Percentiles rank a stretch among this genome's conserved stretches.
Conservation (phyloP, 2,888 invertebrate genomes). For the Thecophora atra region DNA sequence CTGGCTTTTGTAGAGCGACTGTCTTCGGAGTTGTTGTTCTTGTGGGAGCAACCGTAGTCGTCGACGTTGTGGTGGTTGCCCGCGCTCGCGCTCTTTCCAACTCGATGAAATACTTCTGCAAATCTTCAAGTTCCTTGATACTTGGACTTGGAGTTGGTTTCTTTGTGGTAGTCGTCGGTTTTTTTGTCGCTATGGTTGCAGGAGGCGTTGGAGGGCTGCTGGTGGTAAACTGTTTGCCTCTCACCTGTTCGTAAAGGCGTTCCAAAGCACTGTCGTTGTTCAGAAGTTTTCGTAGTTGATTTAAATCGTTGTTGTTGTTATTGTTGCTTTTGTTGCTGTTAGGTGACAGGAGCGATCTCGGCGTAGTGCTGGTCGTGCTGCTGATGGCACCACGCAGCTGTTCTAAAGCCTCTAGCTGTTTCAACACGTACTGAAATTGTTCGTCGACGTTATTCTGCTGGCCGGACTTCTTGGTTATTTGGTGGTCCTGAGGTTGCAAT, state of each 20-base stretch:
- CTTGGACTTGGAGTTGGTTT: conserved; percentile 58
- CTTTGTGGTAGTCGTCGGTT: conserved; percentile 60
- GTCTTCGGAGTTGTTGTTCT: conserved; percentile 43
- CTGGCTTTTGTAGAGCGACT: conserved; percentile 45
- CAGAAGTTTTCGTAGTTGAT: conserved; percentile 66
- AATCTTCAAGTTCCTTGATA: conserved; percentile 43
- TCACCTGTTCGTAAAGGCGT: conserved; percentile 59
- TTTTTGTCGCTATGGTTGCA: conserved; percentile 51
- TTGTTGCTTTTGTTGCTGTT: not conserved
- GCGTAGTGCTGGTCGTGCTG: conserved; percentile 38
- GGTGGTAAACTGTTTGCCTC: conserved; percentile 47
- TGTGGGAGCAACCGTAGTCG: conserved; percentile 36
- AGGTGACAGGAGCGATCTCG: conserved; percentile 27
- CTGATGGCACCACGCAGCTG: conserved; percentile 44
- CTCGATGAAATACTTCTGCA: conserved; percentile 57
- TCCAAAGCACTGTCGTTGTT: conserved; percentile 65
- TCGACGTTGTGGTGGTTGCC: conserved; percentile 38
- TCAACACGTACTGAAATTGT: conserved; percentile 53
- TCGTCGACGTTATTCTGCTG: conserved; percentile 45
- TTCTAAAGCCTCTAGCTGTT: conserved; percentile 54
- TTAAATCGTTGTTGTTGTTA: conserved; percentile 63
- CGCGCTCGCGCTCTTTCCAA: conserved; percentile 61
- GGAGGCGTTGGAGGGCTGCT: conserved; percentile 39
- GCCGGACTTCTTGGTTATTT: conserved; percentile 35
- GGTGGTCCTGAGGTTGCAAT: conserved; percentile 38